These are phyloP conservation scores for Monopis laevigella DNA, from an alignment of 2,888 invertebrate species.

Conservation along the genomic window DNA sequence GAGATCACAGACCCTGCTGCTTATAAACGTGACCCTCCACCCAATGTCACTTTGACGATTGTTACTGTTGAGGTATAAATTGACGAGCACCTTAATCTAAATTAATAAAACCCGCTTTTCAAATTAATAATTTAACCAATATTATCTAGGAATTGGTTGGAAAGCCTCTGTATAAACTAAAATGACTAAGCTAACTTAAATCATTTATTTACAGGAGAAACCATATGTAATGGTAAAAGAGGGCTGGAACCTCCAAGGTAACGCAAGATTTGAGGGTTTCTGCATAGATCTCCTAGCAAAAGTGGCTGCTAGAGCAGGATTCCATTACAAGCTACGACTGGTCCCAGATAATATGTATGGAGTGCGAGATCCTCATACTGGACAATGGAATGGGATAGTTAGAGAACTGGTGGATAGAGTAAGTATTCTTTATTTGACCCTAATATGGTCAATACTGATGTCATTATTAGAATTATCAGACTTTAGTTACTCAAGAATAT, in stretches of 20 bases:
- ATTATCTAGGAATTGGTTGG: no score
- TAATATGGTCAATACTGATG: no score
- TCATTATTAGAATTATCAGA: no score
- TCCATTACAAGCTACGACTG: constrained; percentile 84
- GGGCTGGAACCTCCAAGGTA: constrained; percentile 85
- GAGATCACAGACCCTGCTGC: constrained; percentile 86
- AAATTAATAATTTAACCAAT: no score
- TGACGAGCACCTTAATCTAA: background rate
- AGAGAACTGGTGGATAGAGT: constrained; percentile 88
- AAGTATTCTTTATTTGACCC: constrained; percentile 21
- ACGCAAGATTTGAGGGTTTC: constrained; percentile 89
- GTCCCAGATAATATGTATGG: constrained; percentile 92
- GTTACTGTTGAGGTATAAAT: constrained; percentile 83
- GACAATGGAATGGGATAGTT: constrained; percentile 92
- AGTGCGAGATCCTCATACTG: constrained; percentile 85
- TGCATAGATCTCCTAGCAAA: constrained; percentile 88
- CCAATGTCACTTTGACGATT: constrained; percentile 89
- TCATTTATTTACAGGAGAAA: constrained; percentile 74
- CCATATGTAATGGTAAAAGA: constrained; percentile 93
- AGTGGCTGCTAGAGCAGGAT: constrained; percentile 86
- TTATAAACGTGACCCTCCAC: constrained; percentile 82
- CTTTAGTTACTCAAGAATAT: no score
- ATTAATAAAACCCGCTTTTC: no score
- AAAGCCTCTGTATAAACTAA: no score
- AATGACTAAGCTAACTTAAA: no score